These are phyloP conservation scores for Callosobruchus maculatus DNA, from an alignment of 2,888 invertebrate genomes.

Conservation along the genomic window DNA sequence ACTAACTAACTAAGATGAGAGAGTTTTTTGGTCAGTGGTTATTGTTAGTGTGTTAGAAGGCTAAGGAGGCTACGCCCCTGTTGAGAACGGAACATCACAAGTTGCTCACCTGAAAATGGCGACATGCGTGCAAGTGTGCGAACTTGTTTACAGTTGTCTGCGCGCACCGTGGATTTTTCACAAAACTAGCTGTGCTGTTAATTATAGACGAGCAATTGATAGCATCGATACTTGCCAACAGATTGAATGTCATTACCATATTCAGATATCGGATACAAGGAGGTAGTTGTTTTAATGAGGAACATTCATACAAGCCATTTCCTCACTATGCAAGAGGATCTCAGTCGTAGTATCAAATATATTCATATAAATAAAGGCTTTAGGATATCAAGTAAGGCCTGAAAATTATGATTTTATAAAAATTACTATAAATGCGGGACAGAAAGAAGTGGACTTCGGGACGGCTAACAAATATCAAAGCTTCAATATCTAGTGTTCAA, in stretches of 20 bases:
- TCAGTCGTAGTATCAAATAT: neutral
- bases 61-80: neutral
- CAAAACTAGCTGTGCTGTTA: neutral
- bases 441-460: too few species aligned
- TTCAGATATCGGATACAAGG: neutral
- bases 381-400: too few species aligned
- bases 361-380: neutral
- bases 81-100: neutral
- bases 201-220: neutral
- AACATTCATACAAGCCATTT: neutral
- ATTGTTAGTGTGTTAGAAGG: too few species aligned
- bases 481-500: too few species aligned
- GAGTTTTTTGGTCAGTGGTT: too few species aligned
- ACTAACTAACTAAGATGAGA: too few species aligned
- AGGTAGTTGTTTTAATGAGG: neutral
- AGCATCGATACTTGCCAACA: neutral
- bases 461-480: too few species aligned
- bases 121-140: neutral
- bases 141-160: neutral
- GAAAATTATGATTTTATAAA: too few species aligned
- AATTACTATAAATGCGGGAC: too few species aligned
- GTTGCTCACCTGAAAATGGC: neutral
- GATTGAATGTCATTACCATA: neutral
- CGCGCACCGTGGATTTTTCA: neutral
- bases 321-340: neutral